Evolutionary conservation across 2,797 vertebrate genomes (phyloP), one percentile per base, ranked within the genome.

Genomic region (Linurgus olivaceus): DNA sequence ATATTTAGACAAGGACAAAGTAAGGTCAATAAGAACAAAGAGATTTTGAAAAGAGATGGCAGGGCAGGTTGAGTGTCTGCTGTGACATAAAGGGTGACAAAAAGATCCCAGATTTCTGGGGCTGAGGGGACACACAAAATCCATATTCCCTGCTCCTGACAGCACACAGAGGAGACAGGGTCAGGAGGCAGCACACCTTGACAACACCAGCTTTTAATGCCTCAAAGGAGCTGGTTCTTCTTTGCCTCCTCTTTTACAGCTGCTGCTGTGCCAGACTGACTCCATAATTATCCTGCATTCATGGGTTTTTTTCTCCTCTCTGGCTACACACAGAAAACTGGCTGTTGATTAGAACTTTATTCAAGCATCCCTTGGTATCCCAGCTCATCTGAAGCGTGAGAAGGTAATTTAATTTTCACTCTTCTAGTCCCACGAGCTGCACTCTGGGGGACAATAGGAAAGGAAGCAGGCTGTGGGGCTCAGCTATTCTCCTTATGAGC

Each of bases 361-460:
- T 85, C 86, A 87, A 79, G 63, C 38, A 15, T 96, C 90, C 88
- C 92, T 61, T 71, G 92, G 83, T 85, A 92, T 86, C 83, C 88
- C 88, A 84, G 45, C 59, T 95, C 77, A 87, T 93, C 77, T 86
- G 83, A 93, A 94, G 76, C 88, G 84, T 88, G 77, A 96, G 94
- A 84, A 90, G 63, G 80, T 92, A 94, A 96, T 95, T 93, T 91
- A 90, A 94, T 93, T 96, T 96, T 82, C 77, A 52, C 71, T 93
- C 67, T 90, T 95, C 55, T 45, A 73, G 67, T 95, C 80, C 88
- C 81, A 87, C 75, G 61, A 54, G 80, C 57, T 82, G 10, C 44
- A 54, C 92, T 71, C 94, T 12, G 51, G 88, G 52, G 81, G 47
- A 77, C 71, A 91, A 84, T 3, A 85, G 86, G 25, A 94, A 89